These are phyloP conservation scores for Oreochromis spilurus DNA, from an alignment of 2,113 vertebrate species.

Conservation along the genomic window DNA sequence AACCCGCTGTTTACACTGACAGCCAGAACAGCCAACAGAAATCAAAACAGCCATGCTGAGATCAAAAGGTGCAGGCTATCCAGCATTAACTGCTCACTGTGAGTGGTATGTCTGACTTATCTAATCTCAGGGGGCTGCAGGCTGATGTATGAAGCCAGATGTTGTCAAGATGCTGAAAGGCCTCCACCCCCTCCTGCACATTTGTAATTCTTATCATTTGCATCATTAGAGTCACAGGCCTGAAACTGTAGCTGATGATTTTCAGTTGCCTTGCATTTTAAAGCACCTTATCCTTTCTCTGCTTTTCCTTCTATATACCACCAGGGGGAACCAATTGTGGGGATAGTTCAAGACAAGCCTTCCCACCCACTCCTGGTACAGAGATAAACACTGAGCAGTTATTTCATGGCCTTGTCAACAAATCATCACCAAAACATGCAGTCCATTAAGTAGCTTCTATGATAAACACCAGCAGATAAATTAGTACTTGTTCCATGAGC, in stretches of 20 bases:
- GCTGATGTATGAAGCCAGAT: not conserved
- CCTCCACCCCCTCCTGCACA: not conserved
- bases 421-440: not conserved
- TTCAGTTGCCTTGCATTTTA: not conserved
- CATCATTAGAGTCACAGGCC: not conserved
- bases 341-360: not conserved
- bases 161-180: not conserved
- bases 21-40: not conserved
- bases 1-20: slow-evolving; percentile 16
- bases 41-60: slow-evolving; percentile 3
- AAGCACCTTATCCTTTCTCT: not conserved
- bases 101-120: not conserved
- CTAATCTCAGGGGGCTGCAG: not conserved
- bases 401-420: slow-evolving; percentile 18
- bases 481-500: slow-evolving; percentile 11
- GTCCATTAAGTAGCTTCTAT: not conserved
- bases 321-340: slow-evolving; percentile 61
- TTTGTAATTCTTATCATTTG: not conserved
- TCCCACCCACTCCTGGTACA: not conserved
- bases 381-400: not conserved
- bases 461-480: not conserved
- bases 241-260: not conserved
- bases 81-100: slow-evolving; percentile 8
- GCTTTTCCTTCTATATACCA: slow-evolving; percentile 12
- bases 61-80: slow-evolving; percentile 13